Base-by-base conservation (phyloP, 2,797 vertebrate genomes). In the Hippoglossus hippoglossus region DNA sequence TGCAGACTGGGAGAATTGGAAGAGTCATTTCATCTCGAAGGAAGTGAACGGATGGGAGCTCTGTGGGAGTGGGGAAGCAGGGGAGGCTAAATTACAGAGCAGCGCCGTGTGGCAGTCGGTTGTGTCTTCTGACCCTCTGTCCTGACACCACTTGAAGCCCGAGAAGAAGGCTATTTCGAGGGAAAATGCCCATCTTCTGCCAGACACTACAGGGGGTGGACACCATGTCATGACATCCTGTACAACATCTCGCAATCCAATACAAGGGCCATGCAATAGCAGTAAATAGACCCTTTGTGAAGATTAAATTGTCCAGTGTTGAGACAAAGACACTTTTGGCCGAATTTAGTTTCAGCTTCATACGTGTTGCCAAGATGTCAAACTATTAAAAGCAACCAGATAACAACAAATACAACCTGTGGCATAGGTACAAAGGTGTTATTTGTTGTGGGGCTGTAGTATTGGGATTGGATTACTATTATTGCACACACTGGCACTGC, bases 21-120 rank as follows among this genome's bases (percentile, higher is more conserved):
- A 92, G 86, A 93, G 92, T 92, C 90, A 92, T 90, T 92, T 94
- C 78, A 91, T 92, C 90, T 92, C 55, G 18, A 82, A 84, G 88
- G 90, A 92, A 92, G 91, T 19, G 49, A 90, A 87, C 77, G 90
- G 83, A 93, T 87, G 82, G 86, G 73, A 83, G 85, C 84, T 87
- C 77, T 57, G 77, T 70, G 81, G 86, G 86, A 31, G 77, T 44
- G 82, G 84, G 85, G 77, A 81, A 82, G 75, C 75, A 79, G 77
- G 67, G 82, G 59, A 73, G 60, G 90, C 78, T 85, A 89, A 93
- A 94, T 91, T 89, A 91, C 83, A 85, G 79, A 87, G 80, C 80
- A 75, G 80, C 71, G 9, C 68, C 3, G 73, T 44, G 63, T 34
- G 52, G 73, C 77, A 72, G 77, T 73, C 22, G 36, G 53, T 66